Evolutionary conservation across 2,113 vertebrate genomes (phyloP).

Genomic region (Cheilinus undulatus): DNA sequence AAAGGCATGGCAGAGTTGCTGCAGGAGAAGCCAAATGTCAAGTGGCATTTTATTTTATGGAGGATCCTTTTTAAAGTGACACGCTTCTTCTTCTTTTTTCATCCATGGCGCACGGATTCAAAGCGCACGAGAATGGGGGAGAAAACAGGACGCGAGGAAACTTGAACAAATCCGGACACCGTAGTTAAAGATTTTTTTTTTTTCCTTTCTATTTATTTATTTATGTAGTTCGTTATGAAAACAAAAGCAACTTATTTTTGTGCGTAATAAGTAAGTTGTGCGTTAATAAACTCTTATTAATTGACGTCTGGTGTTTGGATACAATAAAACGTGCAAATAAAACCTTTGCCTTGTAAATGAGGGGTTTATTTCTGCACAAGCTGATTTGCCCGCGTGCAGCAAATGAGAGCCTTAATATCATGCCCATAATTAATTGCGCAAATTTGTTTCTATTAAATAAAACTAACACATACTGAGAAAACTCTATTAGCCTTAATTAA

Average conservation of each 20-base stretch:
- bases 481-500: slow-evolving; percentile 99
- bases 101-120: slow-evolving; percentile 79
- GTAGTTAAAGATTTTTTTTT: too few species aligned
- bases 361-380: slow-evolving; percentile 77
- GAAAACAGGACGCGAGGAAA: slow-evolving; percentile 38
- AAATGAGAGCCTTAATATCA: slow-evolving; percentile 98
- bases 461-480: slow-evolving; percentile 99
- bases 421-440: slow-evolving; percentile 99
- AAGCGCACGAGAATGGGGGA: slow-evolving; percentile 59
- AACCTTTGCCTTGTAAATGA: slow-evolving; percentile 67
- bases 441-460: slow-evolving; percentile 99
- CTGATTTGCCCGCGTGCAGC: slow-evolving; percentile 84
- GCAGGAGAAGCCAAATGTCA: slow-evolving; percentile 81
- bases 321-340: slow-evolving; percentile 34
- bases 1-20: slow-evolving; percentile 75
- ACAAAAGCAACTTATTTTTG: background rate
- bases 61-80: slow-evolving; percentile 58
- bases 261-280: background rate
- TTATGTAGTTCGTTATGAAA: too few species aligned
- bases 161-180: slow-evolving; percentile 27
- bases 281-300: too few species aligned
- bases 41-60: slow-evolving; percentile 77
- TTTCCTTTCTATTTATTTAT: too few species aligned
- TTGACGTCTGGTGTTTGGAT: slow-evolving; percentile 17
- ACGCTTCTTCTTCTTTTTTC: slow-evolving; percentile 68